These are phyloP conservation scores for Phrynocephalus versicolor DNA, from an alignment of 2,113 vertebrate species.

Conservation along the genomic window DNA sequence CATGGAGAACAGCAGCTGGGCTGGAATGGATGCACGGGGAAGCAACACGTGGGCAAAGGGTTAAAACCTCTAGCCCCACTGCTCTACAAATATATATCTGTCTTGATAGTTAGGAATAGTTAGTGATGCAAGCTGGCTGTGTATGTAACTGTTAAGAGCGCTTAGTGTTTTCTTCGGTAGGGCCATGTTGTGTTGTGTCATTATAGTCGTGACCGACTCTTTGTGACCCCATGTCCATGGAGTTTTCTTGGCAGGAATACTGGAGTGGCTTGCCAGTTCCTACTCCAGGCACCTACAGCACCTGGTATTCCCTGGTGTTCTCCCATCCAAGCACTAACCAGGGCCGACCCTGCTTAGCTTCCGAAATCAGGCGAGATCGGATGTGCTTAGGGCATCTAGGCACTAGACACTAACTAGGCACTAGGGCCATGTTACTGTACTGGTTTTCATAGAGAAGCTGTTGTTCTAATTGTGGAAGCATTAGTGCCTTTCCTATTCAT, in stretches of 20 bases:
- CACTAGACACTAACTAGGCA: no score
- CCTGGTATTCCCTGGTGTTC: no score
- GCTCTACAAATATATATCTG: background rate
- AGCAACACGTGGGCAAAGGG: background rate
- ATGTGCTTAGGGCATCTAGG: no score
- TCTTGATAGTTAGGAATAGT: background rate
- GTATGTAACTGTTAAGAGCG: constrained; percentile 34
- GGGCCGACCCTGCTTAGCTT: no score
- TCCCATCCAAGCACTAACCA: no score
- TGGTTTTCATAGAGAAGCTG: constrained; percentile 28
- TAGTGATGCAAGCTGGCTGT: constrained; percentile 44
- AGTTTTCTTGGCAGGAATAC: no score
- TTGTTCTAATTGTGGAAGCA: constrained; percentile 66
- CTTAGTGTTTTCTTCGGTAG: constrained; percentile 56
- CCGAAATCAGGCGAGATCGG: no score
- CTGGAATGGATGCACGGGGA: background rate
- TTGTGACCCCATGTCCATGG: no score
- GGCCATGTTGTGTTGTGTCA: constrained; percentile 33
- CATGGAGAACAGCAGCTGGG: background rate
- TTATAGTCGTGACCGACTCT: no score
- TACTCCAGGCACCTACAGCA: no score
- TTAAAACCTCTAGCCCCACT: background rate
- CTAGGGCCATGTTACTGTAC: no score
- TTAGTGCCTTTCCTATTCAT: constrained; percentile 75
- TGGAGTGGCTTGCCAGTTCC: no score